phyloP scores from a whole-genome alignment of 1,140 invertebrate genomes.

The Solenopsis invicta region DNA sequence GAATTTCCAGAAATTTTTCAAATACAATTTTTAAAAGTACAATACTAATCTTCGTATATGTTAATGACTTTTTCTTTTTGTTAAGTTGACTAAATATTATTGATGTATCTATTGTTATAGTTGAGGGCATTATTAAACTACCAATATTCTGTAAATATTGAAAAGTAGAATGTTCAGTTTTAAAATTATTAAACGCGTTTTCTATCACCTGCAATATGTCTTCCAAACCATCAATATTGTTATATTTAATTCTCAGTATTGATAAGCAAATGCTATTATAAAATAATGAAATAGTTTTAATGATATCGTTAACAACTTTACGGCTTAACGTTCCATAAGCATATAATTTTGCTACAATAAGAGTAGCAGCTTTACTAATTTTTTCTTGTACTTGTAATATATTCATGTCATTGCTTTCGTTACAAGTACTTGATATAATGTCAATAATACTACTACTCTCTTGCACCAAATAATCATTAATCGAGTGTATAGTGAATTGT shows the following conservation, averaged over 20 bases:
- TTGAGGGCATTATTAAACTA: neutral
- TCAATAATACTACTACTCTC: neutral
- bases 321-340: too few relatives aligned
- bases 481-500: neutral
- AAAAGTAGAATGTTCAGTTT: conserved; percentile 8
- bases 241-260: neutral
- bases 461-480: neutral
- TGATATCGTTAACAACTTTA: too few relatives aligned
- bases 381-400: too few relatives aligned
- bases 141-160: neutral
- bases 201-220: conserved; percentile 7
- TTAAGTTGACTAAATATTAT: too few relatives aligned
- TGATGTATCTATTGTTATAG: neutral
- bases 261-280: neutral
- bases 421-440: too few relatives aligned
- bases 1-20: too few relatives aligned
- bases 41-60: too few relatives aligned
- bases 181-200: neutral
- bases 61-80: too few relatives aligned
- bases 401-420: too few relatives aligned
- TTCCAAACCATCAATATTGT: neutral
- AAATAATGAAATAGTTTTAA: neutral
- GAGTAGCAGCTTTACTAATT: too few relatives aligned
- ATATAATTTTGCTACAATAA: too few relatives aligned
- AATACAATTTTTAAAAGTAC: too few relatives aligned